A percentile compares a stretch with the other conserved stretches of the same genome.
Evolutionary conservation across 2,113 vertebrate species (phyloP).

Genomic region (Dryoscopus gambensis): DNA sequence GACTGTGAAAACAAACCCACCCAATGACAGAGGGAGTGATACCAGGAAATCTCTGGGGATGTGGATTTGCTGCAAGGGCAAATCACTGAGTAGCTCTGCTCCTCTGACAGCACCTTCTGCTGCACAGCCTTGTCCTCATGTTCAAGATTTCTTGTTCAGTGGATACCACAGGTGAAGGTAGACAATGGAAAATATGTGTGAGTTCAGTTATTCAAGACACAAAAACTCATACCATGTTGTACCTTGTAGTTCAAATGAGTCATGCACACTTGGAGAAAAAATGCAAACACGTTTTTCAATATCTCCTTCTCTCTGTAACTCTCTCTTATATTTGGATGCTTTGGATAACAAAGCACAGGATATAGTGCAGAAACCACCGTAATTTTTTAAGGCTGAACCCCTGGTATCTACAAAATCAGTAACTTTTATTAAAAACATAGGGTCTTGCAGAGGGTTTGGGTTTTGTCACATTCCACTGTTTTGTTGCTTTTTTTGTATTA

Average conservation of each 20-base stretch:
- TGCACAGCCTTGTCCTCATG: background rate
- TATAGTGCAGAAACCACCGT: background rate
- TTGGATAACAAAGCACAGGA: background rate
- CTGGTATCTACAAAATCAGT: background rate
- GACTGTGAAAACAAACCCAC: background rate
- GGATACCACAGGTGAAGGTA: background rate
- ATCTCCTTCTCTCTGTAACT: background rate
- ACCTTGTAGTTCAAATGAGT: slow-evolving; percentile 44
- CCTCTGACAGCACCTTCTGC: background rate
- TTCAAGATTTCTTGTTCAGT: background rate
- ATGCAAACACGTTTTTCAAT: background rate
- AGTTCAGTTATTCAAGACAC: slow-evolving; percentile 2
- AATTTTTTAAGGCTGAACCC: background rate
- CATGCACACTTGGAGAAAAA: slow-evolving; percentile 6
- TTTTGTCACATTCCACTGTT: background rate
- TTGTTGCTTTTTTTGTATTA: background rate
- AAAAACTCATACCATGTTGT: background rate
- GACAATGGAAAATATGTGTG: background rate
- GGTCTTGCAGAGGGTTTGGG: background rate
- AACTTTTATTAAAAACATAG: background rate
- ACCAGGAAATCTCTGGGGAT: accelerated
- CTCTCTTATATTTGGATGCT: background rate
- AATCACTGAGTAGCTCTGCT: background rate
- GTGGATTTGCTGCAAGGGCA: background rate
- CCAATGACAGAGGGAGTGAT: background rate